Percentiles rank a stretch among this genome's conserved stretches.
phyloP scores from a whole-genome alignment of 2,888 invertebrate genomes.

The Temnothorax ravouxi region DNA sequence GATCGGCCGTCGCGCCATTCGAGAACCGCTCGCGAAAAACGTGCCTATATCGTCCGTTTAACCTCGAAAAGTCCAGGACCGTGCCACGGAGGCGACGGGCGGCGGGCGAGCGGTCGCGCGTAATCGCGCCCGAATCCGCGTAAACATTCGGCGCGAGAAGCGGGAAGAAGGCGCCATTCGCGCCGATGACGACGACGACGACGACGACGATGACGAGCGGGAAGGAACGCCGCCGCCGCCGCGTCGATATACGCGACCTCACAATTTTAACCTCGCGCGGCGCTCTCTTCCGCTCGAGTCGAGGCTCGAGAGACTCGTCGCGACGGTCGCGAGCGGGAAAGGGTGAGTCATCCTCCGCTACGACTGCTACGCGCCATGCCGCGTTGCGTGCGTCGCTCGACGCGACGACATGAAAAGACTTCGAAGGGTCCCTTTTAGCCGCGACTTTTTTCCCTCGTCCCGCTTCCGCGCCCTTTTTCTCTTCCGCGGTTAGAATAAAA shows the following conservation, averaged over 20 bases:
- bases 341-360: conserved; percentile 78
- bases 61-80: conserved; percentile 34
- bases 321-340: conserved; percentile 78
- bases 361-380: background rate
- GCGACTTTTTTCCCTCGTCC: background rate
- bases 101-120: background rate
- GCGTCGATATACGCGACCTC: conserved; percentile 8
- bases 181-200: background rate
- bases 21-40: background rate
- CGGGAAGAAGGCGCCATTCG: background rate
- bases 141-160: conserved; percentile 34
- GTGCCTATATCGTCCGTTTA: conserved; percentile 34
- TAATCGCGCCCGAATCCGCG: conserved; percentile 11
- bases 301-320: background rate
- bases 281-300: conserved; percentile 48
- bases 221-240: conserved; percentile 7
- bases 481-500: background rate
- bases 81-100: conserved; percentile 35
- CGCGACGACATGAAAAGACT: conserved; percentile 53
- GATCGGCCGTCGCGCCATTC: conserved; percentile 18
- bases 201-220: background rate
- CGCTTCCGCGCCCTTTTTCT: background rate
- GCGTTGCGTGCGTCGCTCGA: background rate
- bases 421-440: background rate
- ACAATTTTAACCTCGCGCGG: conserved; percentile 66